Evolutionary conservation across 2,888 invertebrate genomes (phyloP), one percentile per base, ranked within the genome.

Genomic region (Tridacna gigas): DNA sequence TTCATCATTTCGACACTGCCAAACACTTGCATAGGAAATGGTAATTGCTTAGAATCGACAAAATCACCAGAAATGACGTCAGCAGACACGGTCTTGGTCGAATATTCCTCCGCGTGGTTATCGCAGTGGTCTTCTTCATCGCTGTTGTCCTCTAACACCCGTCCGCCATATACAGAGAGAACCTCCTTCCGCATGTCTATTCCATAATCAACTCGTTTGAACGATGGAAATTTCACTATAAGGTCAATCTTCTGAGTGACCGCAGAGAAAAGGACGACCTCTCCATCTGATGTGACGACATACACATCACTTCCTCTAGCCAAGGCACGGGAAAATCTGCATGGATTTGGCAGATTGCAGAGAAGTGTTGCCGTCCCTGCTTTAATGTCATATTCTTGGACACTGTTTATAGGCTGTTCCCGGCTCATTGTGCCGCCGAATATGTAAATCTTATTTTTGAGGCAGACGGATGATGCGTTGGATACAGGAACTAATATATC

Each of bases 401-500:
- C 77, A 45, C 85, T 76, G 60, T 82, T 65, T 3, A 74, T 82
- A 12, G 77, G 60, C 12, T 63, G 48, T 0, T 60, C 60, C 20
- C 28, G 65, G 13, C 69, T 74, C 48, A 85, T 66, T 25, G 37
- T 67, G 0, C 85, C 85, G 4, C 85, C 85, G 74, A 85, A 74
- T 7, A 85, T 71, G 69, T 82, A 85, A 51, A 85, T 79, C 65
- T 77, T 80, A 37, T 77, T 71, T 45, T 77, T 48, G 25, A 80
- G 28, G 37, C 28, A 65, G 37, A 78, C 80, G 13, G 85, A 80
- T 25, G 85, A 85, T 26, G 85, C 85, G 56, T 74, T n/a, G 22
- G 66, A 47, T 12, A 85, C 82, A 26, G 82, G 74, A 18, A 80
- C 82, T 20, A 85, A n/a, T 12, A 85, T 63, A 37, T 85, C 79